Evolutionary conservation across 2,888 invertebrate genomes (phyloP).

Genomic region (Athalia rosae): DNA sequence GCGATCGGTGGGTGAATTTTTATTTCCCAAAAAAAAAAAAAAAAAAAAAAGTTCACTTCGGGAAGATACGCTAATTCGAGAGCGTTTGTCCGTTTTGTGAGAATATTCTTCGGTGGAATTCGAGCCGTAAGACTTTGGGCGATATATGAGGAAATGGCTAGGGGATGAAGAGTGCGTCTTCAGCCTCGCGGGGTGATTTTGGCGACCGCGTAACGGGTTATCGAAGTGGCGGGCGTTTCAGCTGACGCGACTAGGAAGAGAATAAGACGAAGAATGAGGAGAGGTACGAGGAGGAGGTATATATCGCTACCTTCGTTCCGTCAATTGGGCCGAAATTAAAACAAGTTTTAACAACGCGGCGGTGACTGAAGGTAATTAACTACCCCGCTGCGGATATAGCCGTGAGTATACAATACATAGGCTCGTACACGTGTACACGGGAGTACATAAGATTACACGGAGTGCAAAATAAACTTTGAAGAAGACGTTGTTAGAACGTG

Average conservation of each 20-base stretch:
- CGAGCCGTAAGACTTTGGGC: too few species aligned
- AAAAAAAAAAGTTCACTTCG: too few species aligned
- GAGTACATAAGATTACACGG: neutral
- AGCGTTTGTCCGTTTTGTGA: too few species aligned
- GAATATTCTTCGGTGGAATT: too few species aligned
- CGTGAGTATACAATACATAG: too few species aligned
- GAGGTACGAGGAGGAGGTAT: neutral
- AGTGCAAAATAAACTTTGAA: constrained; percentile 28
- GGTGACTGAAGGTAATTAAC: constrained; percentile 41
- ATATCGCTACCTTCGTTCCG: constrained; percentile 15
- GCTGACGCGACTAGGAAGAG: neutral
- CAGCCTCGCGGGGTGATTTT: neutral
- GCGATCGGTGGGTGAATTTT: too few species aligned
- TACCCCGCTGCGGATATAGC: constrained; percentile 37
- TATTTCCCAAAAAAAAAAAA: too few species aligned
- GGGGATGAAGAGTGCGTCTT: neutral
- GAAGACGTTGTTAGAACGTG: constrained; percentile 37
- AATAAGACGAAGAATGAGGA: neutral
- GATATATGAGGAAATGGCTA: neutral
- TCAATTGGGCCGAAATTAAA: constrained; percentile 35
- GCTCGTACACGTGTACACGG: too few species aligned
- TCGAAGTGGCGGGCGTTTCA: neutral
- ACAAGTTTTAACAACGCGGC: constrained; percentile 37
- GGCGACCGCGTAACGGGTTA: constrained; percentile 9
- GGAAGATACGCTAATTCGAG: too few species aligned